phyloP scores from a whole-genome alignment of 2,797 vertebrate genomes.

The Phoeniculus purpureus region DNA sequence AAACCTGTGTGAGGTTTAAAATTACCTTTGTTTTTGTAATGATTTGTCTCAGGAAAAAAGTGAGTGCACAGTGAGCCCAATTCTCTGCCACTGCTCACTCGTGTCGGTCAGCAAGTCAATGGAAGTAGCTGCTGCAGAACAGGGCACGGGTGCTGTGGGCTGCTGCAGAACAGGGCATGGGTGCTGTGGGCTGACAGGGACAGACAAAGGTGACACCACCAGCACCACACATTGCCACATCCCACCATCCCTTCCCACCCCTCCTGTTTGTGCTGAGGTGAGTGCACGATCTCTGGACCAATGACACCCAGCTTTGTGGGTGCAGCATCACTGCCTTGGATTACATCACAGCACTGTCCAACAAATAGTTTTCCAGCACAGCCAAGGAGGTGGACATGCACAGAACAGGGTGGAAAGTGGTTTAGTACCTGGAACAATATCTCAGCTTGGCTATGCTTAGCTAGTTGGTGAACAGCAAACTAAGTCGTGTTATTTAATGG shows the following conservation, averaged over 20 bases:
- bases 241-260: neutral
- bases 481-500: conserved; percentile 23
- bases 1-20: neutral
- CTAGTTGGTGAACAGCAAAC: neutral
- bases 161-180: too few relatives aligned
- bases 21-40: neutral
- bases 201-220: neutral
- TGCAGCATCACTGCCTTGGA: neutral
- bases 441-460: neutral
- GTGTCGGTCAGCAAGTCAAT: neutral
- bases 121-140: neutral
- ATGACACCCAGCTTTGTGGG: neutral
- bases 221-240: neutral
- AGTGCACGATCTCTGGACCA: neutral
- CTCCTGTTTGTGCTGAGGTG: neutral
- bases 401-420: neutral
- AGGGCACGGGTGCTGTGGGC: neutral
- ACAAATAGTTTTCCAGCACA: neutral
- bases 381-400: neutral
- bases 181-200: neutral
- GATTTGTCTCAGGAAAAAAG: neutral
- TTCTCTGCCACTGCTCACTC: neutral
- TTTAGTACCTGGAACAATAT: neutral
- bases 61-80: neutral
- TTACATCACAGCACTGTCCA: neutral